phyloP scores from a whole-genome alignment of 2,113 vertebrate genomes.

The Empidonax alnorum region DNA sequence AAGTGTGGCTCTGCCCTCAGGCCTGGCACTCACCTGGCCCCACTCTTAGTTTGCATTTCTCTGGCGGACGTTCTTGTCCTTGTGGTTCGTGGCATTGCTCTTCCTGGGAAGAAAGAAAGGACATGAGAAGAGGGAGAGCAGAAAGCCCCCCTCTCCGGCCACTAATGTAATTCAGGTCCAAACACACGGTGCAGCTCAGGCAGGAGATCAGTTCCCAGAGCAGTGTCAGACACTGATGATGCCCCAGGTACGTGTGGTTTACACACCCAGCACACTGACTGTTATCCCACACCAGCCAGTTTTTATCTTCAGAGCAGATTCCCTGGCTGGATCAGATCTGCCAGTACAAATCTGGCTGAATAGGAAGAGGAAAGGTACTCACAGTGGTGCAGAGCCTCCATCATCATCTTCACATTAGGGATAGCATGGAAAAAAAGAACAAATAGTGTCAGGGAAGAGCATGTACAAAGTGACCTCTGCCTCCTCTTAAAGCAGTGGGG shows the following conservation, averaged over 20 bases:
- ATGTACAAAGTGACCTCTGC: fast-evolving
- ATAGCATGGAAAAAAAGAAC: background rate
- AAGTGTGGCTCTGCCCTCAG: background rate
- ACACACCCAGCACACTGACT: background rate
- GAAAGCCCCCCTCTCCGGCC: background rate
- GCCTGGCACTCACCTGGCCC: conserved; percentile 18
- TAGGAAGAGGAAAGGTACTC: conserved; percentile 66
- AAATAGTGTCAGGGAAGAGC: background rate
- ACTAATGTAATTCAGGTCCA: fast-evolving
- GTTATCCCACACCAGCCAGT: background rate
- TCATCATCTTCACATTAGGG: conserved; percentile 84
- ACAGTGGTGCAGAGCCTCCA: conserved; percentile 91
- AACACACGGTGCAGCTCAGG: background rate
- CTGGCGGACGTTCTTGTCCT: conserved; percentile 92
- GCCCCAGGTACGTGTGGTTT: background rate
- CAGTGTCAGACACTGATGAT: fast-evolving
- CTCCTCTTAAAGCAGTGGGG: background rate
- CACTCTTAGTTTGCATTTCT: conserved; percentile 87
- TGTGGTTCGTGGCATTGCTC: conserved; percentile 88
- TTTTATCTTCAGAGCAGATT: background rate
- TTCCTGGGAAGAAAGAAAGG: conserved; percentile 78
- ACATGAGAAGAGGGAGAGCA: background rate
- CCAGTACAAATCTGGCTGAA: background rate
- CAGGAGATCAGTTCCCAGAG: background rate
- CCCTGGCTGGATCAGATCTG: background rate